These are phyloP conservation scores for Oscheius myriophilus DNA, from an alignment of 2,888 invertebrate genomes.

Conservation along the genomic window DNA sequence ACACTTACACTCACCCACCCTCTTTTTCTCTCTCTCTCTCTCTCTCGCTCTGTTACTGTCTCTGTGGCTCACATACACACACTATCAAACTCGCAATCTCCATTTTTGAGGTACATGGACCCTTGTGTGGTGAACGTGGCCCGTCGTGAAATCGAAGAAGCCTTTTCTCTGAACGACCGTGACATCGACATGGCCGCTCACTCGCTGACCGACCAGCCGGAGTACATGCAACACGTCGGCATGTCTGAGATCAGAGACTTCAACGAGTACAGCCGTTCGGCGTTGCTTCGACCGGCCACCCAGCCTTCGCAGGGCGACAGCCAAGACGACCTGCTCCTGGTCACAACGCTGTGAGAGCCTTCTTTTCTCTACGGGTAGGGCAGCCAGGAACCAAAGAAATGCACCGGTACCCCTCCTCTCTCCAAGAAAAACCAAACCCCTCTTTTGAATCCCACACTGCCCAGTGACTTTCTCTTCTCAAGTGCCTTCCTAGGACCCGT, in stretches of 20 bases:
- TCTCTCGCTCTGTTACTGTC: no score
- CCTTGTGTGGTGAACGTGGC: conserved; percentile 67
- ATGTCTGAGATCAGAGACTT: conserved; percentile 65
- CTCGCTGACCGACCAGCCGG: conserved; percentile 27
- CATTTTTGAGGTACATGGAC: conserved; percentile 58
- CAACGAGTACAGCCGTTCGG: conserved; percentile 67
- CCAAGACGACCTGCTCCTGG: conserved; percentile 66
- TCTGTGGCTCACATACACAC: no score
- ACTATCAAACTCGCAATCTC: neutral
- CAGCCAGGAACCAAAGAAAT: neutral
- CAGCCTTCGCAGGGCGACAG: conserved; percentile 35
- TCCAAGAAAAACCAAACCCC: conserved; percentile 5
- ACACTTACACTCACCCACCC: no score
- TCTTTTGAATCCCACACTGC: conserved; percentile 7
- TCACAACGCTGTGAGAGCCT: conserved; percentile 56
- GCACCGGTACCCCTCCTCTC: conserved; percentile 1
- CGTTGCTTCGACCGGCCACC: conserved; percentile 51
- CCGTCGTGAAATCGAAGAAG: conserved; percentile 67
- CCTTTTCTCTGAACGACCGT: conserved; percentile 61
- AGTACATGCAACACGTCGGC: conserved; percentile 65
- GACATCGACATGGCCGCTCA: conserved; percentile 62
- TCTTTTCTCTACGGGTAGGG: neutral
- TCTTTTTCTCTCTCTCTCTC: no score
- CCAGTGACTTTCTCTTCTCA: conserved; percentile 28
- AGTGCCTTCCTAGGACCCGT: conserved; percentile 26